These are phyloP conservation scores for Hapalemur alaotrensis DNA, from an alignment of 2,797 vertebrate genomes.

Conservation along the genomic window DNA sequence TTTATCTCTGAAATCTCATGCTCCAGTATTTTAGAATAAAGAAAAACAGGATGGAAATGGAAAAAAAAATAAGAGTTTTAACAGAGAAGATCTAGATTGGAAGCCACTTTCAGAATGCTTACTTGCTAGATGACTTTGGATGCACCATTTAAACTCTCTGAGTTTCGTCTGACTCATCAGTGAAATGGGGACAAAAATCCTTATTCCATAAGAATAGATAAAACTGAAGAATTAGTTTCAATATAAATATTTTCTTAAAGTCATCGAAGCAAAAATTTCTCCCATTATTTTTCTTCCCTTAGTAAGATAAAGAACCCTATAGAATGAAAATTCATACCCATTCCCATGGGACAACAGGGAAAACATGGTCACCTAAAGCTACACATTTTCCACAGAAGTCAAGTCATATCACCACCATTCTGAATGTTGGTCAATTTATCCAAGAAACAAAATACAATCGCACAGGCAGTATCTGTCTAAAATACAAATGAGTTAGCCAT, in stretches of 20 bases:
- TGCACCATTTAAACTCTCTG: not conserved
- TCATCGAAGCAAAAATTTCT: not conserved
- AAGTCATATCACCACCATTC: not conserved
- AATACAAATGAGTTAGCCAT: not conserved
- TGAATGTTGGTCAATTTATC: not conserved
- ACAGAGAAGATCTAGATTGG: not conserved
- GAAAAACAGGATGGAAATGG: not conserved
- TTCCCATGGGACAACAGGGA: not conserved
- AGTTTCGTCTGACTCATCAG: not conserved
- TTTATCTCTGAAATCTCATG: not conserved
- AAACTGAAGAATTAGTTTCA: not conserved
- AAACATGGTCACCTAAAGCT: not conserved
- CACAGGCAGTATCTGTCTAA: not conserved
- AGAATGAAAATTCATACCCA: not conserved
- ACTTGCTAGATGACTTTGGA: not conserved
- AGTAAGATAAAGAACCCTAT: not conserved
- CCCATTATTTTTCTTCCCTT: not conserved
- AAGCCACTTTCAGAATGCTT: not conserved
- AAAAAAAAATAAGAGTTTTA: not conserved
- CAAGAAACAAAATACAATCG: not conserved
- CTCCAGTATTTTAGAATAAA: not conserved
- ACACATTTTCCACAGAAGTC: not conserved
- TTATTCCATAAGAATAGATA: not conserved
- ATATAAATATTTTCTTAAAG: constrained; percentile 17
- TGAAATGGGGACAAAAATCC: not conserved